Conservation (phyloP, 2,113 vertebrate species). For the crab-eating macaque (Macaca fascicularis) region DNA sequence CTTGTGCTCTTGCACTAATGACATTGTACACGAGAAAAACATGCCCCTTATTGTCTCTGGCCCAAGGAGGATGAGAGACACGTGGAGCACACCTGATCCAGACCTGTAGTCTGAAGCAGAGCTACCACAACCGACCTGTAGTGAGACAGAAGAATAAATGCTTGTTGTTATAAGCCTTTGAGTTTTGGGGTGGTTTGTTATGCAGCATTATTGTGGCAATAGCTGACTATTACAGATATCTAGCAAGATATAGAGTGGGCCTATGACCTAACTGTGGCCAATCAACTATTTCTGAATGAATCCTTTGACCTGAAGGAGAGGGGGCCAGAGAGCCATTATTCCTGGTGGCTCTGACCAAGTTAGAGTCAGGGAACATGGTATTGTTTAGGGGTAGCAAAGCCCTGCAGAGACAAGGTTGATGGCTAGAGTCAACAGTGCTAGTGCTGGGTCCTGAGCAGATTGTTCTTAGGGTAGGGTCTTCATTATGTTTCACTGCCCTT, state of each 20-base stretch:
- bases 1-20: not conserved
- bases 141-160: not conserved
- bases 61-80: not conserved
- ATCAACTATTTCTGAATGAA: not conserved
- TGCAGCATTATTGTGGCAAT: not conserved
- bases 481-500: not conserved
- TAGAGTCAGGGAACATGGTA: not conserved
- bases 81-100: not conserved
- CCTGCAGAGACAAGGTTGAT: not conserved
- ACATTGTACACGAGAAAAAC: not conserved
- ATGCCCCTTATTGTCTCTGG: not conserved
- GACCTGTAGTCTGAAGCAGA: not conserved
- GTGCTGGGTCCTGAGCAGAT: not conserved
- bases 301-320: not conserved
- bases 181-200: not conserved
- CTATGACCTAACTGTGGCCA: not conserved
- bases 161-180: not conserved
- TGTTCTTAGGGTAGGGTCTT: not conserved
- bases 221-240: not conserved
- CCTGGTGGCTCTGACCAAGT: not conserved
- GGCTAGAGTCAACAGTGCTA: not conserved
- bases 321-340: not conserved
- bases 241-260: not conserved
- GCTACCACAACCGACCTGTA: not conserved
- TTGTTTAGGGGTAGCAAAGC: not conserved